Conservation (phyloP, 2,797 vertebrate genomes). For the Gymnocypris eckloni region DNA sequence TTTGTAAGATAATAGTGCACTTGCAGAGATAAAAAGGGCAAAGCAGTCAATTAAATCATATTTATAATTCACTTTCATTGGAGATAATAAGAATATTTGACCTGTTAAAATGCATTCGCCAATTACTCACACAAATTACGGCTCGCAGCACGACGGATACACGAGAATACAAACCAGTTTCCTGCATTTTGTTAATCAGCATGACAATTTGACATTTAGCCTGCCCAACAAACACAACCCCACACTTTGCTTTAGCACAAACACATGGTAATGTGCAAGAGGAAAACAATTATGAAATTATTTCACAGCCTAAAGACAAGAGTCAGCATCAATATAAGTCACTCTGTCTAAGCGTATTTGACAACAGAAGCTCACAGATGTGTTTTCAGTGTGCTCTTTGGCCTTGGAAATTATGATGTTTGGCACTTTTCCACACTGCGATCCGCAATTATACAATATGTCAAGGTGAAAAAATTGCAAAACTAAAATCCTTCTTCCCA, state of each 20-base stretch:
- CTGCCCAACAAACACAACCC: constrained; percentile 6
- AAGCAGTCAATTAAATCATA: constrained; percentile 21
- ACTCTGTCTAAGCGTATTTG: background rate
- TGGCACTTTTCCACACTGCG: constrained; percentile 11
- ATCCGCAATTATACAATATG: constrained; percentile 5
- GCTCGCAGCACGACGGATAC: background rate
- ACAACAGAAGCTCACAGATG: background rate
- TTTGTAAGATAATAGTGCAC: background rate
- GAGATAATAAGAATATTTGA: constrained; percentile 9
- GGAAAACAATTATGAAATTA: constrained; percentile 25
- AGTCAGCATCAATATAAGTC: background rate
- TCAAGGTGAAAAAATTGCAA: constrained; percentile 35
- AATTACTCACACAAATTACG: constrained; percentile 30
- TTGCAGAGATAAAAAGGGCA: constrained; percentile 1
- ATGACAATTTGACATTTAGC: constrained; percentile 41
- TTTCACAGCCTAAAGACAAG: constrained; percentile 1
- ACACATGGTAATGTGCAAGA: background rate
- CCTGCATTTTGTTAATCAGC: constrained; percentile 8
- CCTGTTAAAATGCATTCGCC: background rate
- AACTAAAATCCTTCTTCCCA: constrained; percentile 38
- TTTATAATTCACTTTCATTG: background rate
- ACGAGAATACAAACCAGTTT: constrained; percentile 1
- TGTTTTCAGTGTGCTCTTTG: background rate
- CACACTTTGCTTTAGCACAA: background rate
- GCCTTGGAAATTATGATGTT: constrained; percentile 4